Conservation (phyloP, 2,113 vertebrate species). For the Trogon surrucura region DNA sequence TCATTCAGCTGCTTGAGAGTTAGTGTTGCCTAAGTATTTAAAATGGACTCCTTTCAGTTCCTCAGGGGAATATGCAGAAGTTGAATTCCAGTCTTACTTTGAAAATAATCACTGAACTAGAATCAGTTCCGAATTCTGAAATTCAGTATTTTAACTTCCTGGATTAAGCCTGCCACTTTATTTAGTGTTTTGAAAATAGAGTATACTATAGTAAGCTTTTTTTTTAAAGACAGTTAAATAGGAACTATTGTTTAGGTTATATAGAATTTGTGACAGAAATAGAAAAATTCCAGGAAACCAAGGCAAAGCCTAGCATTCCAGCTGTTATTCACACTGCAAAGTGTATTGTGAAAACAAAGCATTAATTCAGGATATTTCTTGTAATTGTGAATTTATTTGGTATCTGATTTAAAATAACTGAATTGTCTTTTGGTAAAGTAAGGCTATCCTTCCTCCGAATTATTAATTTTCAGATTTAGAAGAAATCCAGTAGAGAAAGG, state of each 20-base stretch:
- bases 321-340: background rate
- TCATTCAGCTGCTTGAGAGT: background rate
- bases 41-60: background rate
- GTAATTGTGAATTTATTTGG: background rate
- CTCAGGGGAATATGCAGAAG: background rate
- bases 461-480: background rate
- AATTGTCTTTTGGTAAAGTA: background rate
- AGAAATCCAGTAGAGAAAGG: background rate
- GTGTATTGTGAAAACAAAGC: background rate
- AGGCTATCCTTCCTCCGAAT: background rate
- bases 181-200: background rate
- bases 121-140: background rate
- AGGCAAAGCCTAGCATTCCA: background rate
- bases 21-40: background rate
- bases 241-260: constrained; percentile 14
- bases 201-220: background rate
- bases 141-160: background rate
- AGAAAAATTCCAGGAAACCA: constrained; percentile 34
- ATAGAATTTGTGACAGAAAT: constrained; percentile 35
- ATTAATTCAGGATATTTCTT: background rate
- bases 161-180: background rate
- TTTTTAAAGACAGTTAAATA: background rate
- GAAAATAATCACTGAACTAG: background rate
- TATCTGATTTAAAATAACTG: background rate
- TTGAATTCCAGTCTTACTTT: background rate